Evolutionary conservation across 2,113 vertebrate species (phyloP), one percentile per base, ranked within the genome.

Genomic region (Tenebrosternarchus preto): DNA sequence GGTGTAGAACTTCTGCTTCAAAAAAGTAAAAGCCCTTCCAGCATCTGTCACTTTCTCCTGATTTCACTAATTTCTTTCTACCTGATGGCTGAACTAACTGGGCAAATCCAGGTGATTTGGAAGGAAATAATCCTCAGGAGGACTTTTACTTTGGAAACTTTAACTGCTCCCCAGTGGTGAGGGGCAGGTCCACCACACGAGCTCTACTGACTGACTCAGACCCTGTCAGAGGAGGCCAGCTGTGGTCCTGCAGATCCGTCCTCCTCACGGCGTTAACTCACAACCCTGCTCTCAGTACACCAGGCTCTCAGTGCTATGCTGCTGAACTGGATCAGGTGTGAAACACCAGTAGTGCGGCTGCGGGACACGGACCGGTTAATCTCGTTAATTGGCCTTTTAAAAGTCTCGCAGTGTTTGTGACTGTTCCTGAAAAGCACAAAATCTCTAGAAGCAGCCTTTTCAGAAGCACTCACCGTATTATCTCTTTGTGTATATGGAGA

Each of bases 281-380:
- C 63, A 33, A 27, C 19, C 31, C 20, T n/a, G n/a, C 31, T 39
- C 12, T 5, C 11, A 2, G 19, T 19, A 27, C 50, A 57, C 0
- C 53, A 79, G 17, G 69, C 59, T 63, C 36, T 29, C 17, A 6
- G 33, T 56, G 22, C 5, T 29, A 56, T 33, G 50, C 31, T 16
- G 20, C 66, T 24, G 16, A 77, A 57, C 31, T 43, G 27, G 31
- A 59, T 39, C 76, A 70, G 66, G 53, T 78, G 66, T 78, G 64
- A 16, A 46, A 16, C 56, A 1, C 17, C 33, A n/a, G 66, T 29
- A 5, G 31, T 24, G 17, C 20, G 19, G 7, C 66, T 55, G 29
- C 76, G 36, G 36, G 22, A 43, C 39, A 15, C 20, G 50, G 63
- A n/a, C 57, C 17, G 12, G 50, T 16, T 50, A 12, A 50, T 50